phyloP scores from a whole-genome alignment of 2,888 invertebrate species.

The Ectemnius continuus region DNA sequence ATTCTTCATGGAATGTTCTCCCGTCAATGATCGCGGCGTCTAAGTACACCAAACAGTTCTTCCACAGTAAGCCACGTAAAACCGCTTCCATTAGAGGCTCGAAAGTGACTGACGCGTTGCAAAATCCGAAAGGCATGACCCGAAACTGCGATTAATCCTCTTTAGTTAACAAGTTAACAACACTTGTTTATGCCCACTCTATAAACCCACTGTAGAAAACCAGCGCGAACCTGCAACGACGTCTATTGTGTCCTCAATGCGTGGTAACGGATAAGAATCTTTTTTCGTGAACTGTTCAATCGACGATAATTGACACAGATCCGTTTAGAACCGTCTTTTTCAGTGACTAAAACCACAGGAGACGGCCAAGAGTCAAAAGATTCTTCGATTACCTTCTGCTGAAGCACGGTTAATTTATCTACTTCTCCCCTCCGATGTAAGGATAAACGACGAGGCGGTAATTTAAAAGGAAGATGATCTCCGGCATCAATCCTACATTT shows the following conservation, averaged over 20 bases:
- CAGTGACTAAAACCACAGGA: not conserved
- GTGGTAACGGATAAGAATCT: not conserved
- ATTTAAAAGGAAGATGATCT: too few relatives aligned
- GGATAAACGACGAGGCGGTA: not conserved
- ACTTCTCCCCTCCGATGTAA: not conserved
- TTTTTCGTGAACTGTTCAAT: not conserved
- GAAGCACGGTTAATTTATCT: not conserved
- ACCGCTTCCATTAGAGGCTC: too few relatives aligned
- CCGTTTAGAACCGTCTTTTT: not conserved
- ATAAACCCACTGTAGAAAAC: not conserved
- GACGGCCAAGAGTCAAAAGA: conserved; percentile 3
- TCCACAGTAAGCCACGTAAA: too few relatives aligned
- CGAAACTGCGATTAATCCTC: not conserved
- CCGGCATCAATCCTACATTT: too few relatives aligned
- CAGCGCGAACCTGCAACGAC: not conserved
- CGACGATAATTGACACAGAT: not conserved
- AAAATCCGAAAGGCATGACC: not conserved
- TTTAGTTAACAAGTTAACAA: not conserved
- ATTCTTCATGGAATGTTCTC: too few relatives aligned
- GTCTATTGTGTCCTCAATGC: not conserved
- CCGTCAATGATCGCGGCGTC: too few relatives aligned
- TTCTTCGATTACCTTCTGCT: conserved; percentile 1
- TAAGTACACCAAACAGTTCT: too few relatives aligned
- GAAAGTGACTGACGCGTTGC: not conserved
- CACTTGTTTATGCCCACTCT: not conserved